These are phyloP conservation scores for Saccostrea cuccullata DNA, from an alignment of 1,140 invertebrate genomes.

Conservation along the genomic window DNA sequence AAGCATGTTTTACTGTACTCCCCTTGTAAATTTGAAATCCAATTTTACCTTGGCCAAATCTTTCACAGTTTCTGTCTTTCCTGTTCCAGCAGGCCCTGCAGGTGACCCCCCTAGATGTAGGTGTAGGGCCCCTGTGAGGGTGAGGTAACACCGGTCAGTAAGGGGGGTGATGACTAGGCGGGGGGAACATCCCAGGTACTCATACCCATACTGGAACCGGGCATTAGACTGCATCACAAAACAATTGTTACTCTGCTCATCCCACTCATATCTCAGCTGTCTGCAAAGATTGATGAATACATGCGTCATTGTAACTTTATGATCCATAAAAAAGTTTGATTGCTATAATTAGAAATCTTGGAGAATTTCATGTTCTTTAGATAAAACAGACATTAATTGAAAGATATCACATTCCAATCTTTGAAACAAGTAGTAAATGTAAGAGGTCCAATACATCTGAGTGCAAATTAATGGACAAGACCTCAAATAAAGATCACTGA, in stretches of 20 bases:
- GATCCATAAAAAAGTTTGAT: too few species aligned
- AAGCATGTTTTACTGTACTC: background rate
- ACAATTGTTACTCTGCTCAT: slow-evolving; percentile 75
- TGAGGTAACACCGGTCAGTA: slow-evolving; percentile 81
- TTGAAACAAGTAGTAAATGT: too few species aligned
- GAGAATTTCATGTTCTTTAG: too few species aligned
- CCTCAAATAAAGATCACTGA: too few species aligned
- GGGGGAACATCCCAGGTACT: slow-evolving; percentile 78
- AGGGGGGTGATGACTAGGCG: slow-evolving; percentile 79
- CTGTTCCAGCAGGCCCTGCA: slow-evolving; percentile 78
- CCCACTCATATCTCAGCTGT: slow-evolving; percentile 79
- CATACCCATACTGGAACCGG: slow-evolving; percentile 77
- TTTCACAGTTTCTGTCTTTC: slow-evolving; percentile 82
- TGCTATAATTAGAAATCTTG: too few species aligned
- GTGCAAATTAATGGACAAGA: too few species aligned
- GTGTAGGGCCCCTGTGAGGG: slow-evolving; percentile 85
- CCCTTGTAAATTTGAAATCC: background rate
- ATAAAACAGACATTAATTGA: too few species aligned
- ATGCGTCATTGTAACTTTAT: too few species aligned
- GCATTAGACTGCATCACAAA: slow-evolving; percentile 76
- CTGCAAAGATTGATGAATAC: slow-evolving; percentile 60
- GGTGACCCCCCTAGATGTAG: slow-evolving; percentile 84
- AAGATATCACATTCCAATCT: too few species aligned
- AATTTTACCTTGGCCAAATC: slow-evolving; percentile 87
- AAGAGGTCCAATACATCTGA: too few species aligned